Evolutionary conservation across 2,888 invertebrate species (phyloP).

Genomic region (Cremastinae sp.): DNA sequence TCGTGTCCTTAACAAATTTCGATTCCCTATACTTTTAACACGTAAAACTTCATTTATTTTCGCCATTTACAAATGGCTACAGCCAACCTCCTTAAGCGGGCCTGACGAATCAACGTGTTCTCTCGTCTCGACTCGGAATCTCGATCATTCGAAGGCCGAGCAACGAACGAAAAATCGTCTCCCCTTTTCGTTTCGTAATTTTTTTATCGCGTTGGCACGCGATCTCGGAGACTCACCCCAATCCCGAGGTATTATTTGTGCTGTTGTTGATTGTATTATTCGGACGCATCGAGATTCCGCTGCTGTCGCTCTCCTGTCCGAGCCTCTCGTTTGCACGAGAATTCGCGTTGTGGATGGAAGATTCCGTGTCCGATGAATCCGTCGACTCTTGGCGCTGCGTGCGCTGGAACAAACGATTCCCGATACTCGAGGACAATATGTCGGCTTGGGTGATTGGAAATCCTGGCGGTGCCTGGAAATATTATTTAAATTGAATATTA

Average conservation of each 20-base stretch:
- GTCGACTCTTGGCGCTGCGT: conserved; percentile 67
- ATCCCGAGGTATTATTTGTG: conserved; percentile 65
- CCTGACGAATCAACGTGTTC: neutral
- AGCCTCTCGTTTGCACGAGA: conserved; percentile 31
- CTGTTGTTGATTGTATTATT: conserved; percentile 66
- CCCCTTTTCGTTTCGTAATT: neutral
- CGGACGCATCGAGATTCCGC: conserved; percentile 72
- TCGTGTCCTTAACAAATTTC: too few species aligned
- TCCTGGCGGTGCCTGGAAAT: conserved; percentile 83
- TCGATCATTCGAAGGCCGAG: neutral
- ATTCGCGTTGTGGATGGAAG: conserved; percentile 57
- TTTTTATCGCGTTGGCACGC: neutral
- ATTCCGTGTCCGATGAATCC: conserved; percentile 69
- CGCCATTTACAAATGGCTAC: too few species aligned
- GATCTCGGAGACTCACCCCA: conserved; percentile 65
- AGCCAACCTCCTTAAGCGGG: too few species aligned
- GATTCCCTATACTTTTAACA: too few species aligned
- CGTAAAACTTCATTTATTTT: too few species aligned
- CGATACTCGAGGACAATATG: conserved; percentile 66
- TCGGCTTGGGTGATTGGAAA: conserved; percentile 82
- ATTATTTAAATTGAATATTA: neutral
- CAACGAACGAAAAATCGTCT: neutral
- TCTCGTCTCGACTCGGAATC: neutral
- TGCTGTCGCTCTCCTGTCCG: conserved; percentile 61
- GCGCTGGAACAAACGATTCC: conserved; percentile 67